Evolutionary conservation across 1,140 invertebrate species (phyloP).

Genomic region (Drosophila repleta): DNA sequence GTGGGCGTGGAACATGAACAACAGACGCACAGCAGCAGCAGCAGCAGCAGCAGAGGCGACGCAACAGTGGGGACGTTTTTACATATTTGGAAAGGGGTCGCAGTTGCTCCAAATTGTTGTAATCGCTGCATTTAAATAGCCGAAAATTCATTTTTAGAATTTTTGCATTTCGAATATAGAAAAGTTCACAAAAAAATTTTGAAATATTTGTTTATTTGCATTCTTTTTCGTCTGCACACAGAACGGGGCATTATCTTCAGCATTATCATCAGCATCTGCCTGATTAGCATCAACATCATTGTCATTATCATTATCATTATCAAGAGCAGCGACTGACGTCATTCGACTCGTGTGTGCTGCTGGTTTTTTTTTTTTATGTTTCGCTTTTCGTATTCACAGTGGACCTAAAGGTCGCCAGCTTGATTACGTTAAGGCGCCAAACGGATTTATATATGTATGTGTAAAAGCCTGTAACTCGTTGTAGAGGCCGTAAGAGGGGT

Average conservation of each 20-base stretch:
- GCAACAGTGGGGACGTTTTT: neutral
- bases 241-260: neutral
- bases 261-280: neutral
- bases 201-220: slow-evolving; percentile 15
- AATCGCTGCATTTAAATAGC: slow-evolving; percentile 42
- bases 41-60: neutral
- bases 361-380: neutral
- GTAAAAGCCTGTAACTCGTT: neutral
- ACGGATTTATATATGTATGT: neutral
- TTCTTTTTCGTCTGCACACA: neutral
- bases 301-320: neutral
- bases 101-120: slow-evolving; percentile 61
- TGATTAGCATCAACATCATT: no score
- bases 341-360: slow-evolving; percentile 1
- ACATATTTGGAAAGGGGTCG: neutral
- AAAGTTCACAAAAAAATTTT: neutral
- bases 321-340: slow-evolving; percentile 14
- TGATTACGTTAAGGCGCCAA: slow-evolving; percentile 20
- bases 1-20: slow-evolving; percentile 50
- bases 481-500: neutral
- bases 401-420: slow-evolving; percentile 15
- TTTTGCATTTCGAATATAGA: slow-evolving; percentile 2
- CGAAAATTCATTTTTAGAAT: slow-evolving; percentile 1
- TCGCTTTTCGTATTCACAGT: slow-evolving; percentile 4
- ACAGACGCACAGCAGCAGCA: slow-evolving; percentile 11